Percentiles rank a stretch among this genome's conserved stretches.
phyloP scores from a whole-genome alignment of 2,113 vertebrate genomes.

The Alethe diademata region DNA sequence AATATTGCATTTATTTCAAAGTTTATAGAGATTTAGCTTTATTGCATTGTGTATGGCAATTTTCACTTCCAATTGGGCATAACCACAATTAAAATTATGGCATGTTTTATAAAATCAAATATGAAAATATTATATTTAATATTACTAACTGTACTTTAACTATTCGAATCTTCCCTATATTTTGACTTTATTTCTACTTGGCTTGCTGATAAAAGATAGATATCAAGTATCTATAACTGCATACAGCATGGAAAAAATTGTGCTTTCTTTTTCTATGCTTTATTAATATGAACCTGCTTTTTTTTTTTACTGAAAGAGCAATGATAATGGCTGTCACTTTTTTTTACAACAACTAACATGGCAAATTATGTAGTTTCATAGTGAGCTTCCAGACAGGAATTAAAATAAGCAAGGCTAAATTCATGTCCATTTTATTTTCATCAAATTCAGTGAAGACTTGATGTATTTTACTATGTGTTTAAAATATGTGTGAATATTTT shows the following conservation, averaged over 20 bases:
- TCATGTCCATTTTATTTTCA: neutral
- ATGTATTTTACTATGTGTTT: neutral
- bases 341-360: neutral
- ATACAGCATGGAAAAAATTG: conserved; percentile 5
- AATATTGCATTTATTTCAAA: neutral
- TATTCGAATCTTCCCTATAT: neutral
- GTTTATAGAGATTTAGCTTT: neutral
- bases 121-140: neutral
- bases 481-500: neutral
- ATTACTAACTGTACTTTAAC: neutral
- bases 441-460: neutral
- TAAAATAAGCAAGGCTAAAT: neutral
- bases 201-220: neutral
- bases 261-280: neutral
- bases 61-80: neutral
- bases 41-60: neutral
- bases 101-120: neutral
- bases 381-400: neutral
- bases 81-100: neutral
- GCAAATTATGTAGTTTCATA: neutral
- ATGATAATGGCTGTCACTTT: neutral
- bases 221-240: neutral
- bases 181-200: neutral
- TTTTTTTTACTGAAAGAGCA: neutral
- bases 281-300: neutral